Conservation (phyloP, 2,113 vertebrate species). For the Scytalopus superciliaris region DNA sequence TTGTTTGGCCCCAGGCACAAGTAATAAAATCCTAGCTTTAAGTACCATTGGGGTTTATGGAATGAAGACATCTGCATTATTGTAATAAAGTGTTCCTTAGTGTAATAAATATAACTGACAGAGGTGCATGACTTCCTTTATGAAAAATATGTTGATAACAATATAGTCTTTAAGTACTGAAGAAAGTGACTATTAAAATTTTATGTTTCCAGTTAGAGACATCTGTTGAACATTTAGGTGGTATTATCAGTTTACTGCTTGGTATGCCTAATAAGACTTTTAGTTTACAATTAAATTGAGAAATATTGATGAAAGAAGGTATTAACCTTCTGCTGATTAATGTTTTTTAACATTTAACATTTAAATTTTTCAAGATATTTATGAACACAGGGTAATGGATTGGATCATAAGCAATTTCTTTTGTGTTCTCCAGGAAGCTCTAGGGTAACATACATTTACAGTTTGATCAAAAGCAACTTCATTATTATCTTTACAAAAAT, state of each 20-base stretch:
- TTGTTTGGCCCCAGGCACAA: conserved; percentile 76
- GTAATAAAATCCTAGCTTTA: conserved; percentile 81
- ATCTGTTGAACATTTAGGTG: conserved; percentile 75
- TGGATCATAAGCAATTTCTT: background rate
- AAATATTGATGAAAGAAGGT: conserved; percentile 44
- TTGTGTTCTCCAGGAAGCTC: background rate
- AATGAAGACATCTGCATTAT: conserved; percentile 85
- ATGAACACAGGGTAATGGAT: background rate
- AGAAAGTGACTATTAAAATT: conserved; percentile 78
- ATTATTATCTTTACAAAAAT: background rate
- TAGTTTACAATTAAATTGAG: conserved; percentile 66
- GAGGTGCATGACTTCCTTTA: conserved; percentile 75
- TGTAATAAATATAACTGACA: conserved; percentile 85
- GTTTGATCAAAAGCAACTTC: background rate
- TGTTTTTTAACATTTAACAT: conserved; percentile 27
- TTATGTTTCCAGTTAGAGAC: conserved; percentile 76
- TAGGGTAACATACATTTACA: background rate
- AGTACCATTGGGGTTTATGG: conserved; percentile 79
- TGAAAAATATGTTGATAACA: conserved; percentile 80
- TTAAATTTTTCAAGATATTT: conserved; percentile 41
- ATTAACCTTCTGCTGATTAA: conserved; percentile 61
- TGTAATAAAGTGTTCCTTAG: conserved; percentile 81
- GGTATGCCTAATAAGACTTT: conserved; percentile 66
- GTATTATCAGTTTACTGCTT: conserved; percentile 67
- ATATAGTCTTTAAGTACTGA: conserved; percentile 78